Evolutionary conservation across 2,797 vertebrate species (phyloP).

Genomic region (Chiloscyllium punctatum): DNA sequence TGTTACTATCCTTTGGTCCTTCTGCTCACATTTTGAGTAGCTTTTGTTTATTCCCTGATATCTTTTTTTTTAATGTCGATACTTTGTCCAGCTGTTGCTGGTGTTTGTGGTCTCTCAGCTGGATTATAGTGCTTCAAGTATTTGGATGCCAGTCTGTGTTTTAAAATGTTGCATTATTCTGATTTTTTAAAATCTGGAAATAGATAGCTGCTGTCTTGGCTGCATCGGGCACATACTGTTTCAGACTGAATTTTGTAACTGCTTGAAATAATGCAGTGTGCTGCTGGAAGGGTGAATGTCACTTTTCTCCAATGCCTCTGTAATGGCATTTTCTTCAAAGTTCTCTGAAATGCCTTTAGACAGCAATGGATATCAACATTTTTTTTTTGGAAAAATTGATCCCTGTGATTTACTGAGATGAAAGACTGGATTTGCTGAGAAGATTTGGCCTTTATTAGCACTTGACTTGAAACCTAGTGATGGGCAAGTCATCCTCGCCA

Average conservation of each 20-base stretch:
- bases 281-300: not conserved
- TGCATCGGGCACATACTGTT: not conserved
- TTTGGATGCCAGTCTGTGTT: not conserved
- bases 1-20: not conserved
- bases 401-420: not conserved
- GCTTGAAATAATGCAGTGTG: not conserved
- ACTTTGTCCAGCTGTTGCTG: not conserved
- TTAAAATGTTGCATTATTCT: not conserved
- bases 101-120: not conserved
- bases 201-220: not conserved
- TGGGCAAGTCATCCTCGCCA: not conserved
- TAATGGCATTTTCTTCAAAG: not conserved
- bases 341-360: not conserved
- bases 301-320: not conserved
- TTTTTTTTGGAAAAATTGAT: not conserved
- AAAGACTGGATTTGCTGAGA: not conserved
- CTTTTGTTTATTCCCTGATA: not conserved
- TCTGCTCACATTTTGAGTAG: not conserved
- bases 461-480: not conserved
- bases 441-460: not conserved
- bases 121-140: not conserved
- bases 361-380: not conserved
- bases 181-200: not conserved
- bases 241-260: not conserved
- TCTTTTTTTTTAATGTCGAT: not conserved